A percentile compares a stretch with the other conserved stretches of the same genome.
These are phyloP conservation scores for Gasteruption jaculator DNA, from an alignment of 2,888 invertebrate genomes.

Conservation along the genomic window DNA sequence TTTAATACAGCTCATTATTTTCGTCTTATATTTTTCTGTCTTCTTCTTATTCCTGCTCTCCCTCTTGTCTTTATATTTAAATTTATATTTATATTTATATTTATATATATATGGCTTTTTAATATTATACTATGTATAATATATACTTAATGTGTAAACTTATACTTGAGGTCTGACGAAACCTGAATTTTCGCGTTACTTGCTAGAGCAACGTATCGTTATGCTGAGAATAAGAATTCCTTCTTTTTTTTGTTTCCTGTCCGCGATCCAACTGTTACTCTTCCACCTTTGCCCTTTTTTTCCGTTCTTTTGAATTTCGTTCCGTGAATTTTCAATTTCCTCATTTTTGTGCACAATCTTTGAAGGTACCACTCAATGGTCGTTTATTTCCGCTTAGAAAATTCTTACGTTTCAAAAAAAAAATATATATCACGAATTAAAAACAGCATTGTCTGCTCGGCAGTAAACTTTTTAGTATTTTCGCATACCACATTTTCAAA, in stretches of 20 bases:
- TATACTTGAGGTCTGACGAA: conserved; percentile 49
- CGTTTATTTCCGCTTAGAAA: no score
- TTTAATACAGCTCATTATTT: conserved; percentile 43
- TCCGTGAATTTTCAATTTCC: no score
- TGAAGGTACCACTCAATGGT: no score
- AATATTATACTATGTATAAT: conserved; percentile 36
- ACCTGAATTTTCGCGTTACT: conserved; percentile 45
- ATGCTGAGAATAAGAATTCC: conserved; percentile 16
- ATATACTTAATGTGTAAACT: conserved; percentile 38
- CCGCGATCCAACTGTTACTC: no score
- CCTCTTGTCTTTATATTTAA: conserved; percentile 23
- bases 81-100: conserved; percentile 21
- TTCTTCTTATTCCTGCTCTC: conserved; percentile 8
- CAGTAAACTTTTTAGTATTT: no score
- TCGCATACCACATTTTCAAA: no score
- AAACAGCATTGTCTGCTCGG: no score
- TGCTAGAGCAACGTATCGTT: conserved; percentile 28
- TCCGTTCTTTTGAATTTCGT: no score
- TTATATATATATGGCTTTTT: conserved; percentile 28
- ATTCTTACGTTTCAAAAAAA: no score
- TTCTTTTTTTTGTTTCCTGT: conserved; percentile 10
- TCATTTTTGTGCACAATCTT: no score
- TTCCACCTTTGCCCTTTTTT: no score
- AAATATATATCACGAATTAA: no score
- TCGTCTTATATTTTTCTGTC: conserved; percentile 28